Evolutionary conservation across 2,888 invertebrate genomes (phyloP).

Genomic region (Meloe dianella): DNA sequence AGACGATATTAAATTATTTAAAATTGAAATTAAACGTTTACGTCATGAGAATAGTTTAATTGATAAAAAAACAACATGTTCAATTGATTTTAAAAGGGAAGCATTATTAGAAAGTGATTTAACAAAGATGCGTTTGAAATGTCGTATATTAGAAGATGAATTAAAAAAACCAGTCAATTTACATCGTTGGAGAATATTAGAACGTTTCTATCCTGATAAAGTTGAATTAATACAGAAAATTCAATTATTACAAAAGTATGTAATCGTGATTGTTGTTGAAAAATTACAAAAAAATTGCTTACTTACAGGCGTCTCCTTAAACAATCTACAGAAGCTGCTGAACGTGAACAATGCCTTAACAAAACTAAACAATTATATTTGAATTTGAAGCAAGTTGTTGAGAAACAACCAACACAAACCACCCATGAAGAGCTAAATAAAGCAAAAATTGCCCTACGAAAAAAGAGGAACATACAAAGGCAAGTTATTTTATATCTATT

Average conservation of each 20-base stretch:
- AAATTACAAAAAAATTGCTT: not conserved
- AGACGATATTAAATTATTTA: slow-evolving; percentile 83
- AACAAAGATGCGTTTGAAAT: slow-evolving; percentile 80
- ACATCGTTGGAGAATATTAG: slow-evolving; percentile 89
- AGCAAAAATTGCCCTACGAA: slow-evolving; percentile 60
- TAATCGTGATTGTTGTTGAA: too few species aligned
- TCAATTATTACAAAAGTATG: slow-evolving; percentile 80
- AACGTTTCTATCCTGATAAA: slow-evolving; percentile 84
- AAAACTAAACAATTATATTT: slow-evolving; percentile 74
- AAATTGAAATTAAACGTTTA: slow-evolving; percentile 79
- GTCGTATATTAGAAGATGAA: slow-evolving; percentile 85
- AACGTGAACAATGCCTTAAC: slow-evolving; percentile 68
- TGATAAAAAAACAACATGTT: slow-evolving; percentile 74
- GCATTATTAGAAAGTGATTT: slow-evolving; percentile 82
- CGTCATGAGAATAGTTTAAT: slow-evolving; percentile 74
- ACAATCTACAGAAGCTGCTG: slow-evolving; percentile 67
- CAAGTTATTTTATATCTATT: too few species aligned
- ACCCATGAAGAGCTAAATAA: slow-evolving; percentile 65
- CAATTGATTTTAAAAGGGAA: slow-evolving; percentile 82
- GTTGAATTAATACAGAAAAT: slow-evolving; percentile 83
- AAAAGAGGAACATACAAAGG: slow-evolving; percentile 62
- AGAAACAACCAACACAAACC: slow-evolving; percentile 77
- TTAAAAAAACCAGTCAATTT: slow-evolving; percentile 89
- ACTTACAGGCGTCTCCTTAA: slow-evolving; percentile 65
- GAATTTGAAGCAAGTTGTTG: slow-evolving; percentile 74